phyloP scores from a whole-genome alignment of 53 echinoderm and acorn worm species.

The Antedon mediterranea region DNA sequence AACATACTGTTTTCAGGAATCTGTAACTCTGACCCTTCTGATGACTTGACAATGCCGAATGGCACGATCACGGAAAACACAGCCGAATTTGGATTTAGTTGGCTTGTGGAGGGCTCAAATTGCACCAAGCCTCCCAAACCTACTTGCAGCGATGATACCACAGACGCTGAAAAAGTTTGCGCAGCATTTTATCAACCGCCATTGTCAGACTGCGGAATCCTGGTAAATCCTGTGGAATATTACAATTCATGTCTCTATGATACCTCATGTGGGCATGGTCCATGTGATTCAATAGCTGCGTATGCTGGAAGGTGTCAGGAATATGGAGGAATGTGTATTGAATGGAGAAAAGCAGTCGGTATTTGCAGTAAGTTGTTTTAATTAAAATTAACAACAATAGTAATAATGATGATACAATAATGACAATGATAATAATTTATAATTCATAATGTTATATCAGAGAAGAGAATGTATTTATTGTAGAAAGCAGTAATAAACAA shows the following conservation, averaged over 20 bases:
- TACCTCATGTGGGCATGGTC: neutral
- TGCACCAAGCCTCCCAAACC: neutral
- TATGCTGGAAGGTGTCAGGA: neutral
- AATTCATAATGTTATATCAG: no score
- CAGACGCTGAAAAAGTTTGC: neutral
- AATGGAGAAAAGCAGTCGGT: neutral
- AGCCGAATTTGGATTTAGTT: slow-evolving; percentile 3
- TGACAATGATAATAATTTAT: no score
- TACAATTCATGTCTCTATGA: neutral
- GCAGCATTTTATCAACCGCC: neutral
- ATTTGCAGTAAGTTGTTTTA: neutral
- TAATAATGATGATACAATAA: no score
- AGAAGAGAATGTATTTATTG: no score
- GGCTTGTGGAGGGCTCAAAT: neutral
- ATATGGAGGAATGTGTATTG: neutral
- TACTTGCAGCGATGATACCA: neutral
- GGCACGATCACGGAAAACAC: neutral
- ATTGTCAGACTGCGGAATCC: neutral
- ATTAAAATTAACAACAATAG: no score
- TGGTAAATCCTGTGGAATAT: neutral
- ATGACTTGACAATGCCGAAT: slow-evolving; percentile 2
- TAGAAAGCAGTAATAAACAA: no score
- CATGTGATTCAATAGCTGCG: neutral
- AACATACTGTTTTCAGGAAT: neutral
- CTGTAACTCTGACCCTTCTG: neutral